Conservation (phyloP, 2,797 vertebrate species). For the Anableps anableps region DNA sequence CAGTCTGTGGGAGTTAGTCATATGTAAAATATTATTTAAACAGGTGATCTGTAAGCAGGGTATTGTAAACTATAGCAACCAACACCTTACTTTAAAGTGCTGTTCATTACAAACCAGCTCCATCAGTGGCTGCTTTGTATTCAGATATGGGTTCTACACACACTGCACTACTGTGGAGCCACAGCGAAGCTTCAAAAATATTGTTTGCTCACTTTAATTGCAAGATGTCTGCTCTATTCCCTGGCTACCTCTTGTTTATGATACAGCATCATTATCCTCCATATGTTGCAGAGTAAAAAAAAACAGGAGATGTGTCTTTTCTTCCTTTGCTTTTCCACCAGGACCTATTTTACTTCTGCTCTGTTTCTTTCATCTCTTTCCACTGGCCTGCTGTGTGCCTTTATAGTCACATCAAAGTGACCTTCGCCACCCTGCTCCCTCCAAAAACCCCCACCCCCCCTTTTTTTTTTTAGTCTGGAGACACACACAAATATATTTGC, state of each 20-base stretch:
- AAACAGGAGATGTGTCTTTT: constrained; percentile 23
- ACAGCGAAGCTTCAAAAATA: constrained; percentile 42
- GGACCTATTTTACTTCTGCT: constrained; percentile 64
- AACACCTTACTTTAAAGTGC: constrained; percentile 36
- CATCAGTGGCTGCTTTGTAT: neutral
- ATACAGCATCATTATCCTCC: constrained; percentile 71
- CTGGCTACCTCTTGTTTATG: constrained; percentile 66
- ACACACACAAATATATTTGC: constrained; percentile 37
- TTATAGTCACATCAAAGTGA: constrained; percentile 80
- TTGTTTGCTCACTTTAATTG: constrained; percentile 76
- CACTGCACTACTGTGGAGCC: constrained; percentile 23
- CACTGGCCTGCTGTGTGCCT: constrained; percentile 69
- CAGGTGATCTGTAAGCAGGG: neutral
- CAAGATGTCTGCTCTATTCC: constrained; percentile 67
- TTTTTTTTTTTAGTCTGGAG: constrained; percentile 49
- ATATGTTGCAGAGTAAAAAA: constrained; percentile 25
- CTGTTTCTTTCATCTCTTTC: constrained; percentile 71
- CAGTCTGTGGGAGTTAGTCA: neutral
- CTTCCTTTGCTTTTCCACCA: constrained; percentile 44
- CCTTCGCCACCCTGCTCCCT: constrained; percentile 64
- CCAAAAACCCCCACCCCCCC: constrained; percentile 26
- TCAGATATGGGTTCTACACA: constrained; percentile 13
- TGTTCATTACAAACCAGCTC: constrained; percentile 32
- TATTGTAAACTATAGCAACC: neutral
- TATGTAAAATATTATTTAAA: neutral